Percentiles rank a stretch among this genome's conserved stretches.
Conservation (phyloP, 2,797 vertebrate species). For the Chaetophractus vellerosus region DNA sequence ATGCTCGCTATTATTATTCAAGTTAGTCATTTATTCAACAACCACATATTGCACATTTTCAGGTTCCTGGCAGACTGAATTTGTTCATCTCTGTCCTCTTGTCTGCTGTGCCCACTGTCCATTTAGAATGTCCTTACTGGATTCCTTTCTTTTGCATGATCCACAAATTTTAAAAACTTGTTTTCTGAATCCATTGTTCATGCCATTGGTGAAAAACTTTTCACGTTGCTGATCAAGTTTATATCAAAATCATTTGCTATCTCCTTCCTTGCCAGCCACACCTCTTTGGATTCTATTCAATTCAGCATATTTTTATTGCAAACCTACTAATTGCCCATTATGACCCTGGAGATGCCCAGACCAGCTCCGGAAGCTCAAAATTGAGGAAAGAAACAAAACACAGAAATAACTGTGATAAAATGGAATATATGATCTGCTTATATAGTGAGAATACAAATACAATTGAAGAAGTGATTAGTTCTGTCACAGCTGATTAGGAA, state of each 20-base stretch:
- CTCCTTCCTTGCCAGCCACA: neutral
- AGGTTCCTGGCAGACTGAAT: neutral
- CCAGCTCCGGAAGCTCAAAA: slow-evolving; percentile 26
- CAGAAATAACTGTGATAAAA: neutral
- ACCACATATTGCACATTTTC: neutral
- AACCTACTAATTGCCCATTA: neutral
- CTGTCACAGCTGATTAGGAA: neutral
- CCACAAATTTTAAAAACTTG: neutral
- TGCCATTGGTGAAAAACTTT: neutral
- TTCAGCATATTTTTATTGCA: slow-evolving; percentile 24
- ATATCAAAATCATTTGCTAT: neutral
- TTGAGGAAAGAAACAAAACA: neutral
- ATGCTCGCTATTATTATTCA: neutral
- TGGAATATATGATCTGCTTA: neutral
- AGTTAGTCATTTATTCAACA: neutral
- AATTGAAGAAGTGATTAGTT: neutral
- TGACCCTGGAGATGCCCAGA: neutral
- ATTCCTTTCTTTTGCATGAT: neutral
- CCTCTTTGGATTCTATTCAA: neutral
- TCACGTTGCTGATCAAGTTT: neutral
- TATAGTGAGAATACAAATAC: neutral
- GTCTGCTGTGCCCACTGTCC: neutral
- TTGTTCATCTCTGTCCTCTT: neutral
- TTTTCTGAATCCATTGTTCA: neutral
- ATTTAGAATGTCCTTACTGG: neutral